Evolutionary conservation across 2,797 vertebrate species (phyloP).

Genomic region (Selene dorsalis): DNA sequence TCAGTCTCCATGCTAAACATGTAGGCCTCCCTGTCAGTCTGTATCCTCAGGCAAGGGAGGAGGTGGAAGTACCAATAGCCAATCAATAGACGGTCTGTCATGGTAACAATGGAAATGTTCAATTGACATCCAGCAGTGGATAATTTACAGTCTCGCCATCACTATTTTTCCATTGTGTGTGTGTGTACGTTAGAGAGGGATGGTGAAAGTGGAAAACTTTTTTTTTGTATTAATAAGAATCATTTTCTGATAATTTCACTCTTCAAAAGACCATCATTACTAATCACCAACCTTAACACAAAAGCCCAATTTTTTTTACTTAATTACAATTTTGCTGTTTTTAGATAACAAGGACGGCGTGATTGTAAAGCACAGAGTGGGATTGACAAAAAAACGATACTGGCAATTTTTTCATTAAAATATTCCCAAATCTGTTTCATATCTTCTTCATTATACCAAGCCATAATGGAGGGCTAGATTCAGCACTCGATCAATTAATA

Average conservation of each 20-base stretch:
- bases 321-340: slow-evolving; percentile 78
- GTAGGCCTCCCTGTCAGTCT: background rate
- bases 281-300: slow-evolving; percentile 78
- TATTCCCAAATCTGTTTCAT: slow-evolving; percentile 74
- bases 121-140: slow-evolving; percentile 88
- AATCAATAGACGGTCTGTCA: slow-evolving; percentile 91
- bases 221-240: slow-evolving; percentile 64
- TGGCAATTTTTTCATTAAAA: slow-evolving; percentile 80
- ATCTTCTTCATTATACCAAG: slow-evolving; percentile 75
- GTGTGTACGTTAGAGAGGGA: background rate
- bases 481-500: slow-evolving; percentile 82
- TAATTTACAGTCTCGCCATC: slow-evolving; percentile 88
- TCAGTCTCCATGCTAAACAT: slow-evolving; percentile 2
- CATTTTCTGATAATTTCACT: slow-evolving; percentile 79
- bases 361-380: slow-evolving; percentile 72
- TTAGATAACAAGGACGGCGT: slow-evolving; percentile 67
- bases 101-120: slow-evolving; percentile 92
- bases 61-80: slow-evolving; percentile 69
- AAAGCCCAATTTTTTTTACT: slow-evolving; percentile 74
- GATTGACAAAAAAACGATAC: slow-evolving; percentile 61
- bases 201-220: slow-evolving; percentile 15
- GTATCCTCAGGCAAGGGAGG: slow-evolving; percentile 35
- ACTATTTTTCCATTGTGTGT: slow-evolving; percentile 79
- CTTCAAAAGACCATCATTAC: slow-evolving; percentile 72
- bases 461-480: slow-evolving; percentile 77